A percentile compares a stretch with the other conserved stretches of the same genome.
These are phyloP conservation scores for Candidula unifasciata DNA, from an alignment of 2,888 invertebrate genomes.

Conservation along the genomic window DNA sequence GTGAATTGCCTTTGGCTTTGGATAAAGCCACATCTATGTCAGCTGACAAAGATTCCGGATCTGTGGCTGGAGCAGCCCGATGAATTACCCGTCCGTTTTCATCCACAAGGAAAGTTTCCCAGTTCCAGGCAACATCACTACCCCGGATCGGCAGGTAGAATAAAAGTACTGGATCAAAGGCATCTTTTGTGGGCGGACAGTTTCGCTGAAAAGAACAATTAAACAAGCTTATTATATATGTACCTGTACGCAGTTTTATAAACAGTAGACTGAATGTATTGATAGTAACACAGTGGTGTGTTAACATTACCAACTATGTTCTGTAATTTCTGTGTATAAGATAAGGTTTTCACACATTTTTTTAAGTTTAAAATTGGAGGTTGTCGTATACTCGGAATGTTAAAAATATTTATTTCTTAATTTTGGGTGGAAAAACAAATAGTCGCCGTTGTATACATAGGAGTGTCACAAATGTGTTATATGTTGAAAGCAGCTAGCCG, in stretches of 20 bases:
- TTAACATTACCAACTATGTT: no score
- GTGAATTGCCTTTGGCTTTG: neutral
- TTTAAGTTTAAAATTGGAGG: no score
- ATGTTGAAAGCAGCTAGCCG: no score
- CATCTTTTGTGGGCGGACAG: constrained; percentile 61
- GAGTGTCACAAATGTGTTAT: no score
- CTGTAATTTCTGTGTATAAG: no score
- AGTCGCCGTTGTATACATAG: no score
- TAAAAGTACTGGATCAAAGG: constrained; percentile 56
- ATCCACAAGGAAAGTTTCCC: constrained; percentile 67
- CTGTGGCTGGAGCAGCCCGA: constrained; percentile 50
- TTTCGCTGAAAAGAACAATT: constrained; percentile 53
- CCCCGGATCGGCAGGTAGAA: constrained; percentile 63
- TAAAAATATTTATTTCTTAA: no score
- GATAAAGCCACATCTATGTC: constrained; percentile 29
- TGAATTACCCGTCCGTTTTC: constrained; percentile 54
- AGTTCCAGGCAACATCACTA: constrained; percentile 70
- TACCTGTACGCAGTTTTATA: neutral
- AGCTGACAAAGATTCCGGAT: constrained; percentile 43
- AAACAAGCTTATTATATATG: neutral
- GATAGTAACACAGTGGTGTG: no score
- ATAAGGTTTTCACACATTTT: no score
- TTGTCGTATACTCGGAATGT: no score
- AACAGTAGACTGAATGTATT: no score
- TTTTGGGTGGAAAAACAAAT: no score